phyloP scores from a whole-genome alignment of 2,113 vertebrate genomes.

The Meleagris gallopavo region DNA sequence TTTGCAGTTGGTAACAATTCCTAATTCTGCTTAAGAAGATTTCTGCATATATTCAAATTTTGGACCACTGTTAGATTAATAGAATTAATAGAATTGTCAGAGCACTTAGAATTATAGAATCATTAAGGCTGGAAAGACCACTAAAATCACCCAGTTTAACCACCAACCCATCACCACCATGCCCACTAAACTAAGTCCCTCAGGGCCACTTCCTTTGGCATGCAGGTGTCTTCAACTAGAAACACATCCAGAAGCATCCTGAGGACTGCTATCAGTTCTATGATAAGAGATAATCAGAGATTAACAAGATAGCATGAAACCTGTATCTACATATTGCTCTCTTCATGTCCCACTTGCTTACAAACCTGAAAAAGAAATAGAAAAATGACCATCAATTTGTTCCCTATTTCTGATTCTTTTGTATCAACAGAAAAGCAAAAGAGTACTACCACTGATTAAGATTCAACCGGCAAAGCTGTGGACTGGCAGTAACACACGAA shows the following conservation, averaged over 20 bases:
- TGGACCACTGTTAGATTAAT: background rate
- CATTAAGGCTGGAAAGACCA: too few relatives aligned
- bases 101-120: too few relatives aligned
- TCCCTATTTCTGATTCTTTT: background rate
- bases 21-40: background rate
- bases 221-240: background rate
- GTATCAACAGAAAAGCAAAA: background rate
- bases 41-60: background rate
- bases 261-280: background rate
- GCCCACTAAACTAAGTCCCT: too few relatives aligned
- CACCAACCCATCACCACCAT: too few relatives aligned
- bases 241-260: background rate
- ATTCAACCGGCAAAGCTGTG: background rate
- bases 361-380: background rate
- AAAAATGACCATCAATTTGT: background rate
- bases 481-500: background rate
- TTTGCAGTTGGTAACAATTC: background rate
- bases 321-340: accelerated
- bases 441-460: background rate
- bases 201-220: background rate
- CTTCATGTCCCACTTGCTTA: background rate
- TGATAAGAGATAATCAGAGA: too few relatives aligned
- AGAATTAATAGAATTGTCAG: background rate
- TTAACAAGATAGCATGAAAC: background rate
- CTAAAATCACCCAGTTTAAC: too few relatives aligned